Evolutionary conservation across 2,113 vertebrate species (phyloP).

Genomic region (Astatoreochromis straeleni): DNA sequence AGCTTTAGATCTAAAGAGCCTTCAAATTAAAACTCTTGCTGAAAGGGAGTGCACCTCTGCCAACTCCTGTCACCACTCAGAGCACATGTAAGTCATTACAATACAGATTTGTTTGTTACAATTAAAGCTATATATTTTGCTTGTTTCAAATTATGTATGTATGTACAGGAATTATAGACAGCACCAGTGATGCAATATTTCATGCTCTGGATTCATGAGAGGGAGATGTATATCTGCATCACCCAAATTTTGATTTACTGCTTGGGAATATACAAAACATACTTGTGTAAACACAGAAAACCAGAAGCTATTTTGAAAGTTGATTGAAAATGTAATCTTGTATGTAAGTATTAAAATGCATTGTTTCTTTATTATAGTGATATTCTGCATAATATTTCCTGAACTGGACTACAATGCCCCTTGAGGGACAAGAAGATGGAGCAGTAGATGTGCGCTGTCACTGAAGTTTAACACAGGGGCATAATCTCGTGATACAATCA

Average conservation of each 20-base stretch:
- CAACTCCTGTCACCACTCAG: slow-evolving; percentile 71
- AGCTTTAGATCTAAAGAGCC: slow-evolving; percentile 46
- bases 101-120: not conserved
- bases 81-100: slow-evolving; percentile 77
- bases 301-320: not conserved
- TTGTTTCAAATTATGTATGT: not conserved
- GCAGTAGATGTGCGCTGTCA: not conserved
- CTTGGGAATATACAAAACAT: not conserved
- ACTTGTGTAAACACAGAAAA: not conserved
- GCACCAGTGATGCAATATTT: not conserved
- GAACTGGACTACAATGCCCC: slow-evolving; percentile 59
- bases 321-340: not conserved
- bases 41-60: slow-evolving; percentile 75
- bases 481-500: not conserved
- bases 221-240: not conserved
- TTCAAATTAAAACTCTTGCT: slow-evolving; percentile 68
- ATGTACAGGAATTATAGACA: not conserved
- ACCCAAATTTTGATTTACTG: not conserved
- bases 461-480: slow-evolving; percentile 29
- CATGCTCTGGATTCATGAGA: not conserved
- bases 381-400: slow-evolving; percentile 55
- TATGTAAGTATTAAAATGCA: not conserved
- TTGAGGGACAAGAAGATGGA: slow-evolving; percentile 26
- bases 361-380: slow-evolving; percentile 42
- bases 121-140: not conserved